A percentile compares a stretch with the other conserved stretches of the same genome.
These are phyloP conservation scores for Lepidostoma basale DNA, from an alignment of 1,140 invertebrate genomes.

Conservation along the genomic window DNA sequence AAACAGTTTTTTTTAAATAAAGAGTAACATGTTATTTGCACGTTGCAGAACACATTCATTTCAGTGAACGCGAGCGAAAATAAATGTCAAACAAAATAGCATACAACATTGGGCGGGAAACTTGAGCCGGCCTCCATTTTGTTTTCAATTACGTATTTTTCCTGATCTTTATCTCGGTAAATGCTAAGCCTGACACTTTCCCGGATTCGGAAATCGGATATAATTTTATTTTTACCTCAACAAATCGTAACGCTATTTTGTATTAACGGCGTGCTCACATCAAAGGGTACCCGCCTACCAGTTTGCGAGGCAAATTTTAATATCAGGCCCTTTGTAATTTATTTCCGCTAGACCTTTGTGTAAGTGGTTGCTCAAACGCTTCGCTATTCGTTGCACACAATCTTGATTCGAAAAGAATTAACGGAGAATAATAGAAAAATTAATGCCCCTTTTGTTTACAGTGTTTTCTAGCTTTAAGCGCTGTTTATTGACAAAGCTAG, in stretches of 20 bases:
- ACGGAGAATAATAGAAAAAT: slow-evolving; percentile 1
- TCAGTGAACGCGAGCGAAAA: slow-evolving; percentile 14
- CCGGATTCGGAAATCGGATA: slow-evolving; percentile 13
- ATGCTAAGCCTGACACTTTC: slow-evolving; percentile 15
- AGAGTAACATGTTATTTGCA: slow-evolving; percentile 15
- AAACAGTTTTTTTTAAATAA: slow-evolving; percentile 23
- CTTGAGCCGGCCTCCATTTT: slow-evolving; percentile 9
- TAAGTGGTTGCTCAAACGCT: slow-evolving; percentile 27
- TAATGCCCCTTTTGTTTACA: not conserved
- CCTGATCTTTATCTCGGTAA: slow-evolving; percentile 20
- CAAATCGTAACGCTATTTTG: slow-evolving; percentile 36
- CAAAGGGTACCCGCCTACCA: slow-evolving; percentile 22
- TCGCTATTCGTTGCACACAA: slow-evolving; percentile 26
- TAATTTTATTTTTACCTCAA: slow-evolving; percentile 46
- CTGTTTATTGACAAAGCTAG: too few species aligned
- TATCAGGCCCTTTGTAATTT: slow-evolving; percentile 40
- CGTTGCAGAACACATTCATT: slow-evolving; percentile 10
- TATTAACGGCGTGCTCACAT: slow-evolving; percentile 21
- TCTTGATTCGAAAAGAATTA: not conserved
- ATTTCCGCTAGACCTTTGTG: slow-evolving; percentile 40
- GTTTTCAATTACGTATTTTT: slow-evolving; percentile 26
- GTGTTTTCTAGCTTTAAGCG: too few species aligned
- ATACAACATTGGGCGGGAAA: not conserved
- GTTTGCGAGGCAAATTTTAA: slow-evolving; percentile 38
- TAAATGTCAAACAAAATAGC: slow-evolving; percentile 18